Conservation (phyloP, 2,797 vertebrate genomes). For the Merluccius polli region DNA sequence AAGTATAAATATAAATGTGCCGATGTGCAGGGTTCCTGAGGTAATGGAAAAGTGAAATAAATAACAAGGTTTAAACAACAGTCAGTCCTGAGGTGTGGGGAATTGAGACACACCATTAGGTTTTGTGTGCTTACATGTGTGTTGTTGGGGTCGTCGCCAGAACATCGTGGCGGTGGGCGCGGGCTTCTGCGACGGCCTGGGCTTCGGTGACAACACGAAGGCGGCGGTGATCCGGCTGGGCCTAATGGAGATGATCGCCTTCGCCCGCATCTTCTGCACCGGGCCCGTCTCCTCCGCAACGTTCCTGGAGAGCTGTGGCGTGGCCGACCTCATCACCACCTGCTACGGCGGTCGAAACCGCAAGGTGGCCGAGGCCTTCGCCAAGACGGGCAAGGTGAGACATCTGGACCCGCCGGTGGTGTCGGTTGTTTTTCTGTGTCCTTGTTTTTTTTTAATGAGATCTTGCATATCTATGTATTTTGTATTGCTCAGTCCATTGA, state of each 20-base stretch:
- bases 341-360: conserved; percentile 96
- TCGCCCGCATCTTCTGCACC: conserved; percentile 88
- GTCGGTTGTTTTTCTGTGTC: not conserved
- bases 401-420: not conserved
- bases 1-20: too few species aligned
- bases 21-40: too few species aligned
- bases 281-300: conserved; percentile 78
- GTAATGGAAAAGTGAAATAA: too few species aligned
- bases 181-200: conserved; percentile 97
- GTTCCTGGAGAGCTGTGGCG: conserved; percentile 94
- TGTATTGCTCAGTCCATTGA: conserved; percentile 80
- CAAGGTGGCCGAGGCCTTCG: conserved; percentile 92
- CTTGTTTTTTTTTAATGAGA: not conserved
- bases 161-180: conserved; percentile 93
- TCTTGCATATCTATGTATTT: not conserved
- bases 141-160: conserved; percentile 56
- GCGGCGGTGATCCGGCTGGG: conserved; percentile 94
- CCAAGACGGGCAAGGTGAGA: conserved; percentile 78
- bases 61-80: too few species aligned
- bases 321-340: conserved; percentile 95
- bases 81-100: too few species aligned
- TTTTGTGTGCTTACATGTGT: not conserved
- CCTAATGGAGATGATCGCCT: conserved; percentile 95
- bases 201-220: conserved; percentile 94
- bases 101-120: too few species aligned